phyloP scores from a whole-genome alignment of 2,888 invertebrate genomes.

The Polydrusus cervinus region DNA sequence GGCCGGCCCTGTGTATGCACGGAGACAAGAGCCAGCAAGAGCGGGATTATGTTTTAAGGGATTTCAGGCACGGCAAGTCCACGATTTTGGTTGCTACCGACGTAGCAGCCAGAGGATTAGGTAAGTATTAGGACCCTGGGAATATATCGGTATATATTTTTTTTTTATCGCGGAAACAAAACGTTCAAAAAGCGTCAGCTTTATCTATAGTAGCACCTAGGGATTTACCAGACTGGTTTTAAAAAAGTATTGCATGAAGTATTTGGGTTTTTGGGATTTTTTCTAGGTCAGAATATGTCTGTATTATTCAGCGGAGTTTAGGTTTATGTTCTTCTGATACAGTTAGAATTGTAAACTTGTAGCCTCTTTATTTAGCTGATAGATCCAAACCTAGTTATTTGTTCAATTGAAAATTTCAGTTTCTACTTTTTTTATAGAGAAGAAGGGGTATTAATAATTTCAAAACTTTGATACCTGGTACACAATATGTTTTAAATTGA shows the following conservation, averaged over 20 bases:
- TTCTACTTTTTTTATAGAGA: no score
- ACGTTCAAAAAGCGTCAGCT: neutral
- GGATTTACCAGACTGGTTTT: slow-evolving; percentile 71
- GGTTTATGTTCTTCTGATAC: neutral
- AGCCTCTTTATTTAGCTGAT: no score
- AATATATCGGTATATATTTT: no score
- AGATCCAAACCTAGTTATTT: no score
- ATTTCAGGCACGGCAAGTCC: slow-evolving; percentile 90
- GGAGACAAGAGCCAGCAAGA: slow-evolving; percentile 97
- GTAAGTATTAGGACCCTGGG: slow-evolving; percentile 77
- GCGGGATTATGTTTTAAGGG: slow-evolving; percentile 92
- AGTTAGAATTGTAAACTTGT: no score
- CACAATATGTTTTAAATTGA: no score
- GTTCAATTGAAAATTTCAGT: no score
- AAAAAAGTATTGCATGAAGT: neutral
- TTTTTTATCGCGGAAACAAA: neutral
- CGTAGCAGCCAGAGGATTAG: slow-evolving; percentile 96
- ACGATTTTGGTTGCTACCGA: slow-evolving; percentile 97
- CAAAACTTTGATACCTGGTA: no score
- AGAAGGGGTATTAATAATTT: no score
- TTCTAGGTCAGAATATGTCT: neutral
- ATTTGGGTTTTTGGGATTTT: neutral
- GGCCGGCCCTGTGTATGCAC: slow-evolving; percentile 90
- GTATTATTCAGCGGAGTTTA: neutral
- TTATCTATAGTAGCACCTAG: slow-evolving; percentile 61